Conservation (phyloP, 1,140 invertebrate genomes). For the Drosophila teissieri region DNA sequence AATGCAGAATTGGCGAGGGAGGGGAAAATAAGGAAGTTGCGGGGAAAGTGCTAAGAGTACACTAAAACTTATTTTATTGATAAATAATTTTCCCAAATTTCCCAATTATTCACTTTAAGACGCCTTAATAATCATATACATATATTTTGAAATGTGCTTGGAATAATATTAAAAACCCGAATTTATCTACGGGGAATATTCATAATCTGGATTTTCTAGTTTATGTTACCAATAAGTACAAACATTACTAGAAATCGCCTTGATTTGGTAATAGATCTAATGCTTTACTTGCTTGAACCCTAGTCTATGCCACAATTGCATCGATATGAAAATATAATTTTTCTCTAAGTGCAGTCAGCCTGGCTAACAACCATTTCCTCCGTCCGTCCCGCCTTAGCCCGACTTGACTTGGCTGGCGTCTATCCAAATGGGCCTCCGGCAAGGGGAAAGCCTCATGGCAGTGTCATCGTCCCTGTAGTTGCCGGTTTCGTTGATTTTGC, state of each 20-base stretch:
- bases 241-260: too few relatives aligned
- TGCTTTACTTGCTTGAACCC: too few relatives aligned
- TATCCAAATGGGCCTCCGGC: slow-evolving; percentile 58
- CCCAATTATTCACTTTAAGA: too few relatives aligned
- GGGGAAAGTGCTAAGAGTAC: not conserved
- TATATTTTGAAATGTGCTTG: too few relatives aligned
- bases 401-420: slow-evolving; percentile 59
- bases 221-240: too few relatives aligned
- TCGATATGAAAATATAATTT: not conserved
- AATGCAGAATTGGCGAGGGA: slow-evolving; percentile 55
- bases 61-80: not conserved
- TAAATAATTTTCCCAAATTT: too few relatives aligned
- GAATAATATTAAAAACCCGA: too few relatives aligned
- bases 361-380: slow-evolving; percentile 18
- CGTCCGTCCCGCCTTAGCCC: slow-evolving; percentile 2
- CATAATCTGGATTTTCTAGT: too few relatives aligned
- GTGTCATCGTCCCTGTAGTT: slow-evolving; percentile 20
- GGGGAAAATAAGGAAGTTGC: slow-evolving; percentile 13
- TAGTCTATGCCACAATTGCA: too few relatives aligned
- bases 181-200: too few relatives aligned
- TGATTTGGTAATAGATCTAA: too few relatives aligned
- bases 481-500: slow-evolving; percentile 27
- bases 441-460: slow-evolving; percentile 7
- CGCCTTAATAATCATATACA: too few relatives aligned
- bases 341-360: slow-evolving; percentile 12